Evolutionary conservation across 2,888 invertebrate genomes (phyloP), one percentile per base, ranked within the genome.

Genomic region (Halocaridina rubra): DNA sequence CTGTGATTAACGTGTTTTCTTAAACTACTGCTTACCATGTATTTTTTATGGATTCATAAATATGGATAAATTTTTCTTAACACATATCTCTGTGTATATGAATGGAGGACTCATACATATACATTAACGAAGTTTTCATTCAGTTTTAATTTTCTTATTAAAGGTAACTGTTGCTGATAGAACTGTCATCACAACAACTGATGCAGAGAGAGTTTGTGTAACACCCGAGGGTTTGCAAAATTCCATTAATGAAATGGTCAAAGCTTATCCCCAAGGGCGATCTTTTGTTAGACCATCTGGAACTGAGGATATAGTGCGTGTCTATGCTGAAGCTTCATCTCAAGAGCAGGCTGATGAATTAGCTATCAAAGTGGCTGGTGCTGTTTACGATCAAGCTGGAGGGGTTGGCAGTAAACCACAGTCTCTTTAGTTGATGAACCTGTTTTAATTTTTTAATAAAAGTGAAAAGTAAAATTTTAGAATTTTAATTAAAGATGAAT

Each of bases 221-320:
- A 93, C 94, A 2, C 99, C 99, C 0, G 92, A 92, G 19, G 97
- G 96, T 0, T 92, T 99, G 0, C 99, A 99, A 91, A 92, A 93
- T 0, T 93, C 93, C 88, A 96, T 99, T 82, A 93, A 98, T 90
- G 91, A 92, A 78, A 90, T 95, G 0, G 95, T 96, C 4, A 90
- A 92, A 0, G 93, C 93, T 76, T 96, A 95, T 91, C 91, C 92
- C 4, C 93, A 93, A 88, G 97, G 95, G 0, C 92, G 99, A 78
- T 93, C 97, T 3, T 99, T 99, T 92, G 97, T 98, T 0, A 93
- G 94, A 22, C 86, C 88, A 22, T 99, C 99, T 0, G 99, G 99
- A 8, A 99, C 99, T 0, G 99, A 99, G 92, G 98, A 99, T 91
- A 93, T 98, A 13, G 96, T 99, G 1, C 93, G 99, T 87, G 95